These are phyloP conservation scores for Margarornis squamiger DNA, from an alignment of 2,797 vertebrate genomes.

Conservation along the genomic window DNA sequence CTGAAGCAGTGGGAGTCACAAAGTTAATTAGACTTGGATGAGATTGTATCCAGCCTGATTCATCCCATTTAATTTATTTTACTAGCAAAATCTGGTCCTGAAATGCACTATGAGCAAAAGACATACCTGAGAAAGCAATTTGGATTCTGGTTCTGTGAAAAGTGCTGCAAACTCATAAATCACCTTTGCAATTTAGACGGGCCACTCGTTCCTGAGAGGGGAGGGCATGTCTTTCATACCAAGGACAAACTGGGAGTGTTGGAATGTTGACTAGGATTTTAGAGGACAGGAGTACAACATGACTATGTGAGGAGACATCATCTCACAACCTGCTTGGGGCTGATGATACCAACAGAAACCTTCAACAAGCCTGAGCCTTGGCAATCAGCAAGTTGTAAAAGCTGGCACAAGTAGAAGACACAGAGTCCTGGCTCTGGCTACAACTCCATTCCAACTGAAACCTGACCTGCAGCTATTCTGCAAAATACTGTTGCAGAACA, in stretches of 20 bases:
- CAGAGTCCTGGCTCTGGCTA: neutral
- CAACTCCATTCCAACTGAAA: neutral
- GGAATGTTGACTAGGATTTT: neutral
- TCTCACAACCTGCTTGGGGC: neutral
- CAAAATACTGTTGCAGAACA: neutral
- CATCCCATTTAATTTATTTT: neutral
- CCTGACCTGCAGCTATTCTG: neutral
- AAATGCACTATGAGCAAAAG: neutral
- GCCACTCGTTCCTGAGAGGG: neutral
- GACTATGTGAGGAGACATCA: neutral
- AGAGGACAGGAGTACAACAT: neutral
- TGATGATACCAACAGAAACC: neutral
- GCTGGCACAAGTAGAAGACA: neutral
- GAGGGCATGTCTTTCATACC: neutral
- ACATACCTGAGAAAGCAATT: neutral
- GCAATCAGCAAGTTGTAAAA: neutral
- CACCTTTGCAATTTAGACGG: neutral
- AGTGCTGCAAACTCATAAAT: neutral
- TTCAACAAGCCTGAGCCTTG: neutral
- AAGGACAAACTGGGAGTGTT: neutral
- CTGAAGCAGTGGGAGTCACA: conserved; percentile 14
- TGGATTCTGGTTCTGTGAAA: neutral
- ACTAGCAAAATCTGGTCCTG: neutral
- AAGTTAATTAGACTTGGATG: conserved; percentile 37
- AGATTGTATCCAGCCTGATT: neutral